Percentiles rank a stretch among this genome's conserved stretches.
These are phyloP conservation scores for Ectemnius lituratus DNA, from an alignment of 2,888 invertebrate species.

Conservation along the genomic window DNA sequence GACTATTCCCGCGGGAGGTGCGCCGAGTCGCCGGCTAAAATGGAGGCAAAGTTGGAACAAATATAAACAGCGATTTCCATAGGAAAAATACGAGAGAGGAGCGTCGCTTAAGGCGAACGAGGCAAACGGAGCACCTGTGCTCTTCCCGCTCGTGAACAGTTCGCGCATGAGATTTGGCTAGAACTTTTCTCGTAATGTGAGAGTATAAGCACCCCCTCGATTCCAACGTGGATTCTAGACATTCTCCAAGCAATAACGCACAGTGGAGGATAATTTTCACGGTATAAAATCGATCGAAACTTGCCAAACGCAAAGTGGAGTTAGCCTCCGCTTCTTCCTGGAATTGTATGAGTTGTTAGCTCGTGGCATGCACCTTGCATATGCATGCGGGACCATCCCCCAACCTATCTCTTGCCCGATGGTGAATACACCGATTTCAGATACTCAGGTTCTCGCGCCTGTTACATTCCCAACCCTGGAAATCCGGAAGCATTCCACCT, in stretches of 20 bases:
- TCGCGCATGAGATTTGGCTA: conserved; percentile 19
- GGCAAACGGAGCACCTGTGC: neutral
- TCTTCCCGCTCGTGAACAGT: neutral
- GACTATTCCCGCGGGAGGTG: too few species aligned
- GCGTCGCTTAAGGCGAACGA: conserved; percentile 6
- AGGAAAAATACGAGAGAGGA: conserved; percentile 36
- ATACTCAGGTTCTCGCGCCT: conserved; percentile 15
- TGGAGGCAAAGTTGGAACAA: conserved; percentile 34
- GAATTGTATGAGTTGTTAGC: conserved; percentile 73
- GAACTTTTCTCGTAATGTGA: conserved; percentile 44
- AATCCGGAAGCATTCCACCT: conserved; percentile 16
- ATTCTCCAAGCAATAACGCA: neutral
- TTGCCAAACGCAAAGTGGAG: conserved; percentile 66
- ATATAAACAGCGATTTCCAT: conserved; percentile 45
- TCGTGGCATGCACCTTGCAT: conserved; percentile 73
- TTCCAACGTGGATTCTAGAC: neutral
- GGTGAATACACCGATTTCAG: conserved; percentile 18
- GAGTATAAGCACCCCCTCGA: neutral
- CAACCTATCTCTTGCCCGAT: conserved; percentile 8
- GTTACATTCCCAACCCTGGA: conserved; percentile 13
- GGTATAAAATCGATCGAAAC: conserved; percentile 55
- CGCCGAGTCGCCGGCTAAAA: conserved; percentile 2
- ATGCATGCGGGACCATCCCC: conserved; percentile 66
- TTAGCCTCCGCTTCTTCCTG: conserved; percentile 60
- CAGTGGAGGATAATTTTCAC: conserved; percentile 48